Base-by-base conservation (phyloP, 2,797 vertebrate genomes). In the Pipistrellus nathusii region DNA sequence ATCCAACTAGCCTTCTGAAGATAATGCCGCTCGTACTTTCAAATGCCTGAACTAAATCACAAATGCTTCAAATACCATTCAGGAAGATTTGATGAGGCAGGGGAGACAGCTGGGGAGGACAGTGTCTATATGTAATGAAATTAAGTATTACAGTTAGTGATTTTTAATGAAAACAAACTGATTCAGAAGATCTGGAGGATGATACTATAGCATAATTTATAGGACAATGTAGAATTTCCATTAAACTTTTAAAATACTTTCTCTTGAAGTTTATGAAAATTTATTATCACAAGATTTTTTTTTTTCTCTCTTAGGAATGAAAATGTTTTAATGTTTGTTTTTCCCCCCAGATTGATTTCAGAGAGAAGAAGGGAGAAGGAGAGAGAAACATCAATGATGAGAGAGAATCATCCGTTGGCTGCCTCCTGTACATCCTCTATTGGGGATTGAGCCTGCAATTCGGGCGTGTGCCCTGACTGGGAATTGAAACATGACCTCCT, bases 251-350 rank as follows among this genome's bases (percentile, higher is more conserved):
- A 77, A 81, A 88, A 68, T 41, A 30, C 17, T 90, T 41, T 66
- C 83, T 83, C 57, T 73, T 91, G 32, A 89, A 55, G 44, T 85
- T 85, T 53, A 55, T 94, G 48, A 87, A 68, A 88, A 84, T 83
- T 81, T 86, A 86, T 83, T 64, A 9, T 51, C 77, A 75, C 17
- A 75, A 48, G 21, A 85, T 69, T 46, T 94, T 94, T 72, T 94
- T 72, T 21, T 89, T 53, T 17, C 32, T 72, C 8, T 91, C 38
- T 15, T 35, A 68, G 51, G 46, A 93, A 84, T 90, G 68, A 62
- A 62, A 30, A 59, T 6, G 13, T 62, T 62, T 30, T 27, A 59
- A 59, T 59, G 44, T 23, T 44, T 44, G 41, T 57, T 53, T 53
- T 53, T 20, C 38, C 38, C 17, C 17, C 2, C 0, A 59, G 14